Conservation (phyloP, 2,797 vertebrate species). For the Hippopotamyrus pictus region DNA sequence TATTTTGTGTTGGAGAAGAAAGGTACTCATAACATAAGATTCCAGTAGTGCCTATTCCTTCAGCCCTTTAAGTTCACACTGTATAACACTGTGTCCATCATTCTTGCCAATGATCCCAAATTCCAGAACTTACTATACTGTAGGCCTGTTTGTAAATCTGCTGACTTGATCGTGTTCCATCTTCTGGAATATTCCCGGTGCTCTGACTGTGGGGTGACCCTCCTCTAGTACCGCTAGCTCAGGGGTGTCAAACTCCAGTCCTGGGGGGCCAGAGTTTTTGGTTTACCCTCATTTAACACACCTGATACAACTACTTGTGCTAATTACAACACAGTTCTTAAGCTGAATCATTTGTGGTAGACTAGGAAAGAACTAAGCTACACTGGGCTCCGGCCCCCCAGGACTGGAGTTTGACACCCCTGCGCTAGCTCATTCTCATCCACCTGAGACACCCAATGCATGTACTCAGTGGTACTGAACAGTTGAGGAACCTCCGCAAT, state of each 20-base stretch:
- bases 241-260: too few species aligned
- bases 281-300: too few species aligned
- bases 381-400: too few species aligned
- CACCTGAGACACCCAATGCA: not conserved
- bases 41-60: not conserved
- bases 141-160: not conserved
- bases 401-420: too few species aligned
- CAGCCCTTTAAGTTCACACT: not conserved
- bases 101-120: not conserved
- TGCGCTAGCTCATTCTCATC: not conserved
- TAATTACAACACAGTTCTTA: too few species aligned
- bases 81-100: not conserved
- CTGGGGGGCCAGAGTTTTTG: too few species aligned
- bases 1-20: not conserved
- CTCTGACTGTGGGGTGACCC: not conserved
- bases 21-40: not conserved
- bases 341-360: too few species aligned
- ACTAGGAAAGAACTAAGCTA: too few species aligned
- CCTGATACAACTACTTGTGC: too few species aligned
- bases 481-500: not conserved
- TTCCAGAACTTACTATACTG: not conserved
- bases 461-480: not conserved
- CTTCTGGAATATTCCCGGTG: not conserved
- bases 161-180: not conserved
- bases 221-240: not conserved